Evolutionary conservation across 2,888 invertebrate species (phyloP).

Genomic region (Mylabris sibirica): DNA sequence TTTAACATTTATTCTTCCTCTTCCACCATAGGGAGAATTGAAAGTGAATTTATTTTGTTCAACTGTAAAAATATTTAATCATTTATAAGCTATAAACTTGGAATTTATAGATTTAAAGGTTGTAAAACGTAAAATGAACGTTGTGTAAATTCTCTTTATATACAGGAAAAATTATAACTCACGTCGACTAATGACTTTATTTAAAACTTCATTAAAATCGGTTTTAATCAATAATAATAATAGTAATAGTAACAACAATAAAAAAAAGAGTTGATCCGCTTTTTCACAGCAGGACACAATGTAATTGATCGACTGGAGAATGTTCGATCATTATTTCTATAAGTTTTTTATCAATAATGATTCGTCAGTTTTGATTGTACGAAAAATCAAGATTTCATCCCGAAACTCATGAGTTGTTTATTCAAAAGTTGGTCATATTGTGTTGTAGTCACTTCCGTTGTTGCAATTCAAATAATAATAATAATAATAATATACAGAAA

Average conservation of each 20-base stretch:
- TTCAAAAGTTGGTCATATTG: constrained; percentile 5
- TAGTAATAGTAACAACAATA: no score
- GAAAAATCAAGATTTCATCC: neutral
- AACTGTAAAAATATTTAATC: neutral
- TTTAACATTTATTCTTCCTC: constrained; percentile 44
- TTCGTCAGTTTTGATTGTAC: neutral
- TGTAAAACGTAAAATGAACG: neutral
- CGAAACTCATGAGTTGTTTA: neutral
- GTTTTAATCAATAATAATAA: constrained; percentile 1
- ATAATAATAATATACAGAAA: neutral
- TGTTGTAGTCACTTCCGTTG: constrained; percentile 5
- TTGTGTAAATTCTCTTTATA: neutral
- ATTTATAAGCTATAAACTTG: neutral
- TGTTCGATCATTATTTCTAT: neutral
- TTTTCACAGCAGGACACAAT: neutral
- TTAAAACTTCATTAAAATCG: neutral
- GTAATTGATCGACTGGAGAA: neutral
- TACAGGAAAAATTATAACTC: constrained; percentile 2
- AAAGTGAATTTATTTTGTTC: constrained; percentile 30
- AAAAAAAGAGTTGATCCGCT: neutral
- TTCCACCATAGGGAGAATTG: neutral
- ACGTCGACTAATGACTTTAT: neutral
- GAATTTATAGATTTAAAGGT: neutral
- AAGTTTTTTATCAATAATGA: neutral
- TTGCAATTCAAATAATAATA: neutral